Base-by-base conservation (phyloP, 1,140 invertebrate species). In the Drosophila bocki region DNA sequence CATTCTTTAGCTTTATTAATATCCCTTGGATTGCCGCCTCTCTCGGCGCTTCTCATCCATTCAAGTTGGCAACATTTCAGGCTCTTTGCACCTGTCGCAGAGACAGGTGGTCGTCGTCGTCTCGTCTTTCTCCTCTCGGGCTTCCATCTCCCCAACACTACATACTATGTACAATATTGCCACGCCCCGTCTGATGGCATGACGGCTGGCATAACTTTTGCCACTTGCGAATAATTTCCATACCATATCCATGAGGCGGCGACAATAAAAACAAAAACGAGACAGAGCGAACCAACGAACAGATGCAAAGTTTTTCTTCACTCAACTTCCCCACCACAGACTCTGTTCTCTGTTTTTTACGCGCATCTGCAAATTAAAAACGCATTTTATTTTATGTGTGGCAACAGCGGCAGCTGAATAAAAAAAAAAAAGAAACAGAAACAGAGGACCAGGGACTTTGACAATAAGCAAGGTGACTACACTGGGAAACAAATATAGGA, bases 291-390 rank as follows among this genome's bases (percentile, higher is more conserved):
- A 35, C 50, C n/a, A 37, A n/a, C 51, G 53, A 59, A 72, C 69
- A 85, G 82, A 85, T 65, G 82, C 54, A 69, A 69, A 76, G 72
- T 65, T 82, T 64, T 68, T 62, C 58, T 45, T n/a, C 44, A 41
- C 56, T 48, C 51, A 54, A 54, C 51, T 48, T 11, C 22, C 53
- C 48, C n/a, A 19, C 67, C 32, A 12, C 47, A 15, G 17, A 32
- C n/a, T 11, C 37, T 64, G 33, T 35, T 47, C 47, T 47, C 15
- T 42, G 47, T 50, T 75, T 63, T 88, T 88, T 88, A 90, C 81
- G 85, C 81, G 81, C 85, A 90, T 90, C 85, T 90, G 81, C 85
- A 90, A 90, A 90, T 90, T 90, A 90, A 90, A 90, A 90, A 90
- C 85, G 86, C 85, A 90, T 90, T 90, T 90, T 90, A 91, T 90